Percentiles rank a stretch among this genome's conserved stretches.
Evolutionary conservation across 35 echinoderm and acorn worm genomes (phyloP).

Genomic region (Apostichopus parvimensis): DNA sequence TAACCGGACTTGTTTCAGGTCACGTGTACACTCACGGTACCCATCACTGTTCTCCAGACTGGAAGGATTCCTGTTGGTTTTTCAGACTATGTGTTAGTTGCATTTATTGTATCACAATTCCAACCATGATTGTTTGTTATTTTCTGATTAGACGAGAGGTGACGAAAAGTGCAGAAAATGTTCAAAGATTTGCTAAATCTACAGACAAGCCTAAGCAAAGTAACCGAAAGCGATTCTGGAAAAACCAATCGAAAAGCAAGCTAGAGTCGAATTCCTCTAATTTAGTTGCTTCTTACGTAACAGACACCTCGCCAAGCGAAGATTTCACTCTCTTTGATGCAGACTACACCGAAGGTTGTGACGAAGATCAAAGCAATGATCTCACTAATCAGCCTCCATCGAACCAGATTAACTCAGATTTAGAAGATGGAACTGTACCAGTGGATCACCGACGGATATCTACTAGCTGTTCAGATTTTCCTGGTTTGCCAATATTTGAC

Average conservation of each 20-base stretch:
- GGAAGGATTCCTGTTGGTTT: neutral
- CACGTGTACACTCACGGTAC: conserved; percentile 36
- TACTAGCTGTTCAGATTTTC: too few species aligned
- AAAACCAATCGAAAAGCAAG: neutral
- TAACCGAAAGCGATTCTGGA: neutral
- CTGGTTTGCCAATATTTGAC: too few species aligned
- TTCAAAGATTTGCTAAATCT: neutral
- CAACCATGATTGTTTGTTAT: conserved; percentile 31
- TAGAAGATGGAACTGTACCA: too few species aligned
- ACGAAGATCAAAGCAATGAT: too few species aligned
- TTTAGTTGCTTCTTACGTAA: too few species aligned
- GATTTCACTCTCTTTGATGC: too few species aligned
- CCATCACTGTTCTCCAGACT: conserved; percentile 34
- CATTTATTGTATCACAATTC: conserved; percentile 20
- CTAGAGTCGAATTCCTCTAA: too few species aligned
- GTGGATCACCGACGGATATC: too few species aligned
- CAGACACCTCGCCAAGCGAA: too few species aligned
- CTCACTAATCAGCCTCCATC: too few species aligned
- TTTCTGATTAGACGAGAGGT: conserved; percentile 15
- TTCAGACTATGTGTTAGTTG: neutral
- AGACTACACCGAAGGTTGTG: too few species aligned
- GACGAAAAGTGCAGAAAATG: neutral
- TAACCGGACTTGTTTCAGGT: neutral
- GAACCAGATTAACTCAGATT: too few species aligned
- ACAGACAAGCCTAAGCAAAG: neutral